Conservation (phyloP, 2,888 invertebrate genomes). For the Metopia argyrocephala region DNA sequence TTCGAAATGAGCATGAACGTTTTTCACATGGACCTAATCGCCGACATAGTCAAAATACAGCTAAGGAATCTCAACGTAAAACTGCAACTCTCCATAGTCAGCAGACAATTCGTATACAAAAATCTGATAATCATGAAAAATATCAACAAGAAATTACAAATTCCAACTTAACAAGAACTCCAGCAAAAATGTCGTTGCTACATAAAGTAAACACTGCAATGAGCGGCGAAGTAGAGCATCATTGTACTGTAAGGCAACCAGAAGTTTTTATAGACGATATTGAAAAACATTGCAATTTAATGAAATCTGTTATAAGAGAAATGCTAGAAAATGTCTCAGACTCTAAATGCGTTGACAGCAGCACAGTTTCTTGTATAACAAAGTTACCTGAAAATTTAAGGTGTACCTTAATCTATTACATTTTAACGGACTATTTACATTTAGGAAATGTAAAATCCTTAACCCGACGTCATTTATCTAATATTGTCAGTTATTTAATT, state of each 20-base stretch:
- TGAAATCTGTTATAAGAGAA: constrained; percentile 71
- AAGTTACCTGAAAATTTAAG: constrained; percentile 70
- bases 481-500: constrained; percentile 79
- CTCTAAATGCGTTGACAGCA: constrained; percentile 66
- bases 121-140: constrained; percentile 77
- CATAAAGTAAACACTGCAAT: background rate
- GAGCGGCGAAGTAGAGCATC: background rate
- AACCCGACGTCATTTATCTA: constrained; percentile 77
- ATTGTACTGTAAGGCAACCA: constrained; percentile 62
- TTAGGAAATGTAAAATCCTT: constrained; percentile 70
- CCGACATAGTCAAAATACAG: background rate
- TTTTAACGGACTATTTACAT: constrained; percentile 76
- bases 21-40: constrained; percentile 65
- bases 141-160: constrained; percentile 72
- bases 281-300: constrained; percentile 66
- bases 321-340: constrained; percentile 70
- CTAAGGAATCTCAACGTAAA: constrained; percentile 78
- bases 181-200: background rate
- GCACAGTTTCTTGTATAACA: constrained; percentile 68
- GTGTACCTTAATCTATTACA: constrained; percentile 72
- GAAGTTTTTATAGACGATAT: constrained; percentile 70
- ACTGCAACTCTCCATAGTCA: constrained; percentile 72
- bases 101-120: constrained; percentile 71
- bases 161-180: constrained; percentile 6
- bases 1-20: constrained; percentile 75